phyloP scores from a whole-genome alignment of 2,797 vertebrate species.

The Okamejei kenojei region DNA sequence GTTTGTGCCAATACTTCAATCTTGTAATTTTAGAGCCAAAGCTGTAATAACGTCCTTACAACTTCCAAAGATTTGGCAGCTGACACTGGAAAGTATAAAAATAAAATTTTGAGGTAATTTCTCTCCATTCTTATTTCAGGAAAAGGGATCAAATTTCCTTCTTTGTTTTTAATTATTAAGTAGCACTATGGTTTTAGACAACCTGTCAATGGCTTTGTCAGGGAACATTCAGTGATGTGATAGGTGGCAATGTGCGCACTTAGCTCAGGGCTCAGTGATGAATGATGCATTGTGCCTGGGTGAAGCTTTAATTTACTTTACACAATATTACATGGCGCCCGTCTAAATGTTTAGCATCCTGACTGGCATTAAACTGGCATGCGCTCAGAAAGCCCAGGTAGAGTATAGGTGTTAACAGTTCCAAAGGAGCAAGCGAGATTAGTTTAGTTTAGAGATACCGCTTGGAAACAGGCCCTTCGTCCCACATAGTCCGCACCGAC shows the following conservation, averaged over 20 bases:
- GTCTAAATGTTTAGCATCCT: conserved; percentile 5
- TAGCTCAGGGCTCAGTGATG: conserved; percentile 47
- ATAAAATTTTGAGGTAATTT: conserved; percentile 39
- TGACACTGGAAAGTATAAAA: conserved; percentile 32
- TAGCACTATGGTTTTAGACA: conserved; percentile 32
- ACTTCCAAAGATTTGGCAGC: conserved; percentile 19
- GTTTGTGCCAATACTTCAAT: conserved; percentile 22
- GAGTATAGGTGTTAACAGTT: conserved; percentile 41
- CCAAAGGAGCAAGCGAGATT: background rate
- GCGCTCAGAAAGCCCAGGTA: conserved; percentile 48
- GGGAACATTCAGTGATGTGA: conserved; percentile 51
- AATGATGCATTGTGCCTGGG: conserved; percentile 46
- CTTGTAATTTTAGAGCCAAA: conserved; percentile 6
- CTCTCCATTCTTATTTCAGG: conserved; percentile 40
- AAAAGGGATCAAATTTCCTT: conserved; percentile 42
- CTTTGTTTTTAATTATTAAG: conserved; percentile 44
- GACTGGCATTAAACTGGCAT: conserved; percentile 49
- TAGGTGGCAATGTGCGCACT: conserved; percentile 45
- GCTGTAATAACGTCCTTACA: conserved; percentile 26
- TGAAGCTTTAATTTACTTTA: conserved; percentile 44
- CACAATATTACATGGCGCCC: background rate
- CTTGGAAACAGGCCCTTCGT: too few relatives aligned
- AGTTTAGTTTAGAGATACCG: too few relatives aligned
- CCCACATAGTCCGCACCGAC: too few relatives aligned
- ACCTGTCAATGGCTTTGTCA: conserved; percentile 48